phyloP scores from a whole-genome alignment of 2,797 vertebrate species.

The Pteropus rufus region DNA sequence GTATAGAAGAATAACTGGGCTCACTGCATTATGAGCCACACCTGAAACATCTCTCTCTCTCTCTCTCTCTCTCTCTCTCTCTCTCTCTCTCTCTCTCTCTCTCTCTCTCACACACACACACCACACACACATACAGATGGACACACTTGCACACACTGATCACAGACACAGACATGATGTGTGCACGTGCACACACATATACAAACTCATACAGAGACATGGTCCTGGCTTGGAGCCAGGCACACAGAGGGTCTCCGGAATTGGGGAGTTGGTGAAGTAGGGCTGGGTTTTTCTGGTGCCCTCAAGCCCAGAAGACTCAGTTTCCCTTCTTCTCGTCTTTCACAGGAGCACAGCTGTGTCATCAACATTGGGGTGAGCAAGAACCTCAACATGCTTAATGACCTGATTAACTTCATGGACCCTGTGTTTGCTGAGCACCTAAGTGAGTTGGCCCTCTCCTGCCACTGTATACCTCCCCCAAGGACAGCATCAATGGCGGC shows the following conservation, averaged over 20 bases:
- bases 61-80: no score
- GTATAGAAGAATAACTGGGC: no score
- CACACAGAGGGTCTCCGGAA: not conserved
- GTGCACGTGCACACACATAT: no score
- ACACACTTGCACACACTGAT: not conserved
- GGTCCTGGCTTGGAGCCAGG: not conserved
- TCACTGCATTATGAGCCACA: not conserved
- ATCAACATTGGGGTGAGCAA: slow-evolving; percentile 74
- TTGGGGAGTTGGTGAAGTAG: rapidly evolving
- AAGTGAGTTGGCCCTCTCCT: slow-evolving; percentile 40
- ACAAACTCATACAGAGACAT: not conserved
- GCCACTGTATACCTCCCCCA: rapidly evolving
- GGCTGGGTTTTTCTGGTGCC: not conserved
- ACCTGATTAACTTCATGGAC: slow-evolving; percentile 72
- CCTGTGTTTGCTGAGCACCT: slow-evolving; percentile 66
- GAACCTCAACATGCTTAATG: slow-evolving; percentile 73
- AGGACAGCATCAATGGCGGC: not conserved
- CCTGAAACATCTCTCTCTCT: not conserved
- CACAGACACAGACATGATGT: not conserved
- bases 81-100: no score
- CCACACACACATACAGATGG: not conserved
- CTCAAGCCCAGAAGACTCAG: not conserved
- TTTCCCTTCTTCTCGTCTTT: not conserved
- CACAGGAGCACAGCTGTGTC: slow-evolving; percentile 79
- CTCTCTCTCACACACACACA: not conserved